Base-by-base conservation (phyloP, 2,113 vertebrate species). In the Nothoprocta pentlandii region DNA sequence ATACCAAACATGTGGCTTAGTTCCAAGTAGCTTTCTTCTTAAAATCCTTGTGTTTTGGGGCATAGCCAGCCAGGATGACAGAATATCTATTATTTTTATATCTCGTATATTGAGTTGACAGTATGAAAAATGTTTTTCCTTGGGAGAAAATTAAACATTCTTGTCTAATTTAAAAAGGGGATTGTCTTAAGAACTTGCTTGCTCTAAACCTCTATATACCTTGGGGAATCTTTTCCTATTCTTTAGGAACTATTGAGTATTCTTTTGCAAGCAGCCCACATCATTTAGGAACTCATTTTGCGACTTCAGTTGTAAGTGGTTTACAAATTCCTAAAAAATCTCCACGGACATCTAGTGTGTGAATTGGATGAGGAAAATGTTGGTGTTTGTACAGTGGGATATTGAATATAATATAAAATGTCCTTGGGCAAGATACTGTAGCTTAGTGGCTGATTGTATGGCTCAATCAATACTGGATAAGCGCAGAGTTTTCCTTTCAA, bases 81-180 rank as follows among this genome's bases (percentile, higher is more conserved):
- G 91, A 87, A 91, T 87, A 91, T 80, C 58, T 87, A 49, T 93
- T 92, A 73, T 87, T 94, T 96, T 94, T 91, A 54, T 89, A 85
- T 63, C 26, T 92, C 54, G 22, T 41, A 32, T 13, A 13, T 63
- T 93, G 59, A 25, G 34, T 59, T 85, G 87, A 91, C 44, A 76
- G 70, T n/a, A 82, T 74, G 49, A 92, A 84, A 58, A 92, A 93
- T 87, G 47, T 61, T 93, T 93, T 89, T 53, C 39, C 58, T 92
- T 85, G n/a, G 0, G 1, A 73, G 53, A 95, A 90, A 79, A 92
- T 94, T 26, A 91, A 93, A 81, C 41, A 77, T 77, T 86, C n/a
- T n/a, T 58, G 44, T 47, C 54, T 89, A 73, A 87, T 85, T 92
- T 61, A 0, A 68, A 66, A 89, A 71, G 64, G 3, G 3, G 17